Percentiles rank a stretch among this genome's conserved stretches.
Evolutionary conservation across 2,113 vertebrate genomes (phyloP).

Genomic region (Callionymus lyra): DNA sequence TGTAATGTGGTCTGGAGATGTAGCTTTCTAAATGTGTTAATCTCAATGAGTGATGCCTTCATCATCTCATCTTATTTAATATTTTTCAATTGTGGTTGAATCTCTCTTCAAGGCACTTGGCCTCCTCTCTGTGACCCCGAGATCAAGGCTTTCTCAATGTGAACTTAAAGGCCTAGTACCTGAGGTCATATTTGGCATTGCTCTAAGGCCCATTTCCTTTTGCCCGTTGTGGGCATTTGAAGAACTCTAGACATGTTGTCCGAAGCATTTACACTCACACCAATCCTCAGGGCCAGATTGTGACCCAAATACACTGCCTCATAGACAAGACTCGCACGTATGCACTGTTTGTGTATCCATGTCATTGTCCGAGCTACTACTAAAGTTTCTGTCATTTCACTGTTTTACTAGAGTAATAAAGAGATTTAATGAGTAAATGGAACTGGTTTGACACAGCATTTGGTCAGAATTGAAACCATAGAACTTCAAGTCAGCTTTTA

Average conservation of each 20-base stretch:
- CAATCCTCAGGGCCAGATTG: slow-evolving; percentile 35
- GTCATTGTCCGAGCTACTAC: no score
- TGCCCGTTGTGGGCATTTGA: slow-evolving; percentile 43
- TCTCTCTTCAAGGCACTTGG: background rate
- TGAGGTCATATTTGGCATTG: slow-evolving; percentile 12
- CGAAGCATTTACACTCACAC: slow-evolving; percentile 43
- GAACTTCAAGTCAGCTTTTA: no score
- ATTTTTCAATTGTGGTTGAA: no score
- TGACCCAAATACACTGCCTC: slow-evolving; percentile 16
- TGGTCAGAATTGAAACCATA: no score
- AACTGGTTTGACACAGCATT: no score
- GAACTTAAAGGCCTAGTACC: slow-evolving; percentile 15
- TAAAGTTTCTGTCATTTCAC: no score
- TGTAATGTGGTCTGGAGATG: background rate
- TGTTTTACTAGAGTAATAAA: no score
- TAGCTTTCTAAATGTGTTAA: no score
- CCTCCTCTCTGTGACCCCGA: slow-evolving; percentile 5
- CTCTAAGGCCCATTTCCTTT: slow-evolving; percentile 13
- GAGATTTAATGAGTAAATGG: no score
- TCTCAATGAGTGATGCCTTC: no score
- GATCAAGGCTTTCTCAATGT: slow-evolving; percentile 20
- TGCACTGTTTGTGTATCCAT: slow-evolving; percentile 1
- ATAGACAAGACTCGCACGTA: slow-evolving; percentile 10
- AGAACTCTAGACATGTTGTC: slow-evolving; percentile 44
- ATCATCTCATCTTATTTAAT: no score